Evolutionary conservation across 64 coral and sea anemone species (phyloP), one percentile per base, ranked within the genome.

Genomic region (Porites australiensis): DNA sequence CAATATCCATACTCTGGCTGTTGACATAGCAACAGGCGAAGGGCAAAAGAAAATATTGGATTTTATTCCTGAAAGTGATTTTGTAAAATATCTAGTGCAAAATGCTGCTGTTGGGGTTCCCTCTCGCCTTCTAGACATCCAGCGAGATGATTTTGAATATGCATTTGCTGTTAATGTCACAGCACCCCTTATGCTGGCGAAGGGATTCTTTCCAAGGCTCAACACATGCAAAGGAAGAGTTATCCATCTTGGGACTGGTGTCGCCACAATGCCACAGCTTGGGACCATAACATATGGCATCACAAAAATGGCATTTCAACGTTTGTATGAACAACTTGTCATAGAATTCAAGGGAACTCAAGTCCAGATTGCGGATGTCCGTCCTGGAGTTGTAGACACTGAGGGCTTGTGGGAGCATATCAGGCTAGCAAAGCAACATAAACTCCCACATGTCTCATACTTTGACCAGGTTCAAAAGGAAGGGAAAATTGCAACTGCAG

Each of bases 381-480:
- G 63, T 47, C 92, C 92, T 12, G 92, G 92, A 53, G 86, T 94
- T 16, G 92, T 94, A 50, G 86, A 94, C 10, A 94, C 92, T 50
- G 86, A 94, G 68, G 92, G 86, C n/a, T 83, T 94, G 68, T 89
- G 77, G 92, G 92, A 94, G 63, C 92, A 94, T 53, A 74, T 94
- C 8, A 94, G 78, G 48, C 83, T 94, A 76, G 92, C 92, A 46
- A 89, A 89, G 22, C 37, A 94, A 74, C 86, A 94, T 18, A 51
- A 83, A 14, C 64, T 94, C 18, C 92, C 92, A 16, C 92, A 94
- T 75, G 86, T 94, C 11, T 69, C 86, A 8, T 94, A 94, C 64
- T 94, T 94, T 83, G 92, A 89, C 72, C 8, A 55, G 11, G 77
- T 83, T 62, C 69, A 94, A 79, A 83, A 89, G 21, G 92, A 94